Percentiles rank a stretch among this genome's conserved stretches.
Evolutionary conservation across 2,888 invertebrate species (phyloP).

Genomic region (Diogma glabrata): DNA sequence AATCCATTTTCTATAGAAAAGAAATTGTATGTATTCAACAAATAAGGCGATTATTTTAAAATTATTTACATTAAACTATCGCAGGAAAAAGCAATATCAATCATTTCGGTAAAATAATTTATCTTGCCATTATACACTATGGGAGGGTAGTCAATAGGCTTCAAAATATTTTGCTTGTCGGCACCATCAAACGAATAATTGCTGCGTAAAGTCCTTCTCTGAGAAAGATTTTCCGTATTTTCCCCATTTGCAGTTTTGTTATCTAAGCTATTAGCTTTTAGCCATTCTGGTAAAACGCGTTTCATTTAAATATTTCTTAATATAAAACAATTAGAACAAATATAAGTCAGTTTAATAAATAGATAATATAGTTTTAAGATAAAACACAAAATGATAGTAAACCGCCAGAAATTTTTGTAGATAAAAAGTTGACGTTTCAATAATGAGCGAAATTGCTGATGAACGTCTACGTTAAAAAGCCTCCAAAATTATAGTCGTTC

Average conservation of each 20-base stretch:
- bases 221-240: neutral
- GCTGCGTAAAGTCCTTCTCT: slow-evolving; percentile 1
- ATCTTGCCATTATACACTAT: slow-evolving; percentile 30
- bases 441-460: too few species aligned
- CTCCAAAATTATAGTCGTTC: too few species aligned
- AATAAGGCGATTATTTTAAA: slow-evolving; percentile 11
- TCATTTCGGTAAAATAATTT: slow-evolving; percentile 31
- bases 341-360: too few species aligned
- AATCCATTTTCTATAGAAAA: slow-evolving; percentile 28
- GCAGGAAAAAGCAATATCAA: slow-evolving; percentile 38
- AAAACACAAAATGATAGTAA: too few species aligned
- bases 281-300: neutral
- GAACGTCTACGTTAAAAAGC: too few species aligned
- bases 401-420: too few species aligned
- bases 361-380: too few species aligned
- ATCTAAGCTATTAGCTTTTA: neutral
- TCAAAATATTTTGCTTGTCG: slow-evolving; percentile 26
- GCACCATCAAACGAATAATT: slow-evolving; percentile 16
- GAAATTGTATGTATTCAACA: neutral
- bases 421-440: too few species aligned
- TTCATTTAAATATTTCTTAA: too few species aligned
- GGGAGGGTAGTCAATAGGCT: slow-evolving; percentile 22
- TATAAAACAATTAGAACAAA: too few species aligned
- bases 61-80: slow-evolving; percentile 37
- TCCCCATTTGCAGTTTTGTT: neutral